These are phyloP conservation scores for Hydractinia symbiolongicarpus DNA, from an alignment of 30 jellyfish, hydroid and myxozoan genomes.

Conservation along the genomic window DNA sequence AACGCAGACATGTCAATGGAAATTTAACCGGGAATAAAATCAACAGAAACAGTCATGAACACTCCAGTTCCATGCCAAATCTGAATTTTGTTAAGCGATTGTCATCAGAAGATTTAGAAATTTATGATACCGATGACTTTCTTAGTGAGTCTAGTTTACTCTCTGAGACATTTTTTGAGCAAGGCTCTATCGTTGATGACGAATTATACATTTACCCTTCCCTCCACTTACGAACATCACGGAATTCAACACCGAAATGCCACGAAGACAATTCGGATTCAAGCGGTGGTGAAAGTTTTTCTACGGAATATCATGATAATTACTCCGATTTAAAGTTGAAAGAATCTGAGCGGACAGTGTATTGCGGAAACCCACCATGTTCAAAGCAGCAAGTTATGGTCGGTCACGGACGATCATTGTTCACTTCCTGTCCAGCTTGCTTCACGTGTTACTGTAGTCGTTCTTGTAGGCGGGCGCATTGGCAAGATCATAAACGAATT, in stretches of 20 bases:
- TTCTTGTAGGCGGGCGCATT: constrained; percentile 76
- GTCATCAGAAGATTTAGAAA: constrained; percentile 40
- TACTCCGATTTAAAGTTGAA: not conserved
- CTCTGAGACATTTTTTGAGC: constrained; percentile 53
- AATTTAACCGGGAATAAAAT: too few relatives aligned
- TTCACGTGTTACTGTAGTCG: constrained; percentile 93
- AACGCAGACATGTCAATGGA: too few relatives aligned
- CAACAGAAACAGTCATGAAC: constrained; percentile 7
- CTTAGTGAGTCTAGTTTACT: constrained; percentile 49
- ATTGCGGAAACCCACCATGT: constrained; percentile 80
- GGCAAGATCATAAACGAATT: constrained; percentile 76
- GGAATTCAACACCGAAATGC: not conserved
- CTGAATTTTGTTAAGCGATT: constrained; percentile 48
- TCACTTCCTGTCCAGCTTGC: constrained; percentile 90
- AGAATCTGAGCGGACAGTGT: constrained; percentile 34
- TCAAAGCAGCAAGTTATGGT: constrained; percentile 46
- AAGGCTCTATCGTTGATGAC: constrained; percentile 52
- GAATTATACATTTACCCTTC: constrained; percentile 48
- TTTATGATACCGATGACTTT: constrained; percentile 29
- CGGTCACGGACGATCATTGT: constrained; percentile 53
- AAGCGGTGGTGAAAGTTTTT: constrained; percentile 56
- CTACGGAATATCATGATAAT: constrained; percentile 39
- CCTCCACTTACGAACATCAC: not conserved
- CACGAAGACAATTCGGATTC: constrained; percentile 35
- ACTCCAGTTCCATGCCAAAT: constrained; percentile 36